Evolutionary conservation across 1,140 invertebrate species (phyloP), one percentile per base, ranked within the genome.

Genomic region (Chironomus striatipennis): DNA sequence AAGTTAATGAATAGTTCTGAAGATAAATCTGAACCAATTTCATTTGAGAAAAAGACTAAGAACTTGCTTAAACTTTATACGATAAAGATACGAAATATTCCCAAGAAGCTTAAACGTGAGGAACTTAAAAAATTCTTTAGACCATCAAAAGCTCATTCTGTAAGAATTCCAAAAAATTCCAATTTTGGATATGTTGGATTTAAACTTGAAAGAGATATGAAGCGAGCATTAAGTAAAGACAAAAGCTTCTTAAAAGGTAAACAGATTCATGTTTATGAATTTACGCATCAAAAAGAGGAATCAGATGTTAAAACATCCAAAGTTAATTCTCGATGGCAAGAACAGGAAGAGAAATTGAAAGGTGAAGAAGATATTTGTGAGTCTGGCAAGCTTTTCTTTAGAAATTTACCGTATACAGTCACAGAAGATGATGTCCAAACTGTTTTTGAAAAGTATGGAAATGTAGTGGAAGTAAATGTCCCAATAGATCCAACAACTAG

Each of bases 111-210:
- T 0, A 82, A 82, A 75, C 80, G 81, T 0, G 78, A 81, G 74
- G 81, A 82, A 10, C 75, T 82, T 0, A 73, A 82, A 5, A 87
- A 91, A 77, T 97, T 98, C 80, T 94, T 98, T 75, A 87, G 88
- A 77, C 93, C 94, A 0, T 78, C 95, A 8, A 90, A 90, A 77
- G 85, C 91, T 18, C 90, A 87, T 78, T 92, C 91, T 24, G 90
- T 98, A 75, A 86, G 94, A 76, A 81, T 96, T 42, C 93, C 94
- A 0, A 85, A 83, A 76, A 91, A 91, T 78, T 83, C 91, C 6
- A 92, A 93, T n/a, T 91, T 97, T 77, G 95, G 94, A 42, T 98
- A 92, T 86, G 90, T 95, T 73, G 92, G 94, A 7, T 98, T 98
- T 78, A 89, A 90, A 81, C 91, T 89, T 1, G 91, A 96, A 79